Evolutionary conservation across 2,113 vertebrate genomes (phyloP).

Genomic region (Sturnira hondurensis): DNA sequence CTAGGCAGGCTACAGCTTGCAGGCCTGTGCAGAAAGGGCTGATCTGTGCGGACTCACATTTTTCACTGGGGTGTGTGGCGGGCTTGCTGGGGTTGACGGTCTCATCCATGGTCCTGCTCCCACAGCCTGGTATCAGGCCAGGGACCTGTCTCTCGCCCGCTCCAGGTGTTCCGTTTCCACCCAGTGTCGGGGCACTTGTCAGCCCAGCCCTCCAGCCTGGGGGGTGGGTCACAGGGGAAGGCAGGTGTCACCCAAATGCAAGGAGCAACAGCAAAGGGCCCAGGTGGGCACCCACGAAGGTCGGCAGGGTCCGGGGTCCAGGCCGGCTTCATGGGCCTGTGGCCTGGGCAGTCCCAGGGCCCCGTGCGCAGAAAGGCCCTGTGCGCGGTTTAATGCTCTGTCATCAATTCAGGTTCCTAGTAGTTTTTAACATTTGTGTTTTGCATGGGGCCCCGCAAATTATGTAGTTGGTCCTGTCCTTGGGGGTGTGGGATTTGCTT

Average conservation of each 20-base stretch:
- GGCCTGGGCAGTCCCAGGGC: not conserved
- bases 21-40: slow-evolving; percentile 61
- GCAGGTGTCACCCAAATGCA: not conserved
- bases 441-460: not conserved
- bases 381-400: not conserved
- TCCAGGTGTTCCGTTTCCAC: not conserved
- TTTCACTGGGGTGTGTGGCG: slow-evolving; percentile 81
- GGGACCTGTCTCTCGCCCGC: slow-evolving; percentile 37
- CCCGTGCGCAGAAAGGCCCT: rapidly evolving
- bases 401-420: not conserved
- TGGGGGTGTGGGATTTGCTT: not conserved
- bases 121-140: not conserved
- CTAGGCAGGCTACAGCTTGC: slow-evolving; percentile 78
- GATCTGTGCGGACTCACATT: slow-evolving; percentile 81
- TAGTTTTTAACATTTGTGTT: not conserved
- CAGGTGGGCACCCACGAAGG: not conserved
- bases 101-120: slow-evolving; percentile 66
- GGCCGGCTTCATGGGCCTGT: rapidly evolving
- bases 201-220: not conserved
- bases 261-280: not conserved
- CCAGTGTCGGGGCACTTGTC: rapidly evolving
- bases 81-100: slow-evolving; percentile 73
- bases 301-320: not conserved
- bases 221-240: not conserved
- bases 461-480: not conserved